These are phyloP conservation scores for Agonopterix subpropinquella DNA, from an alignment of 2,888 invertebrate genomes.

Conservation along the genomic window DNA sequence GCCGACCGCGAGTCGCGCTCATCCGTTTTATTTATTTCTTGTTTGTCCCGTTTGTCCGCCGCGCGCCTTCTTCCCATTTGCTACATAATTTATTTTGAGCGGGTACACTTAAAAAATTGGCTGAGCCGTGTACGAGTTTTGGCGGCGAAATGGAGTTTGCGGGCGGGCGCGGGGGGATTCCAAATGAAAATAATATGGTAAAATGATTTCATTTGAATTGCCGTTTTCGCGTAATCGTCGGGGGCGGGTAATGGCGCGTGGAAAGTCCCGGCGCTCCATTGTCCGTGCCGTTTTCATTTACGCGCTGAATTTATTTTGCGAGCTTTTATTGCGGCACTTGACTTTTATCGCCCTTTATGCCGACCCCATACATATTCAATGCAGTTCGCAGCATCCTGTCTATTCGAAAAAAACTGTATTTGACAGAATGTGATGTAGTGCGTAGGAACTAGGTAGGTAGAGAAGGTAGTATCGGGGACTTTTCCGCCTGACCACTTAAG, in stretches of 20 bases:
- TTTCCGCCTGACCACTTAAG: no score
- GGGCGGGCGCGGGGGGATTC: constrained; percentile 34
- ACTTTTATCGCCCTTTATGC: constrained; percentile 51
- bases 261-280: constrained; percentile 47
- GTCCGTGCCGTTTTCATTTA: constrained; percentile 57
- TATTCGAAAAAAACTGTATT: constrained; percentile 29
- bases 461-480: neutral
- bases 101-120: constrained; percentile 73
- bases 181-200: constrained; percentile 70
- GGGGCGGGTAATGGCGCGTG: constrained; percentile 57
- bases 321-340: constrained; percentile 43
- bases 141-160: constrained; percentile 61
- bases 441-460: neutral
- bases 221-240: constrained; percentile 47
- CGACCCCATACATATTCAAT: constrained; percentile 56
- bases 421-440: constrained; percentile 24
- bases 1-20: constrained; percentile 39
- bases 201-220: constrained; percentile 70
- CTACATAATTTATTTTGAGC: constrained; percentile 73
- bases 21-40: constrained; percentile 60
- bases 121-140: constrained; percentile 51
- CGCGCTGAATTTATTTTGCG: constrained; percentile 52
- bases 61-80: constrained; percentile 45
- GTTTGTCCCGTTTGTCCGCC: constrained; percentile 47
- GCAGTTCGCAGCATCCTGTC: constrained; percentile 37